Evolutionary conservation across 1,140 invertebrate genomes (phyloP).

Genomic region (Popillia japonica): DNA sequence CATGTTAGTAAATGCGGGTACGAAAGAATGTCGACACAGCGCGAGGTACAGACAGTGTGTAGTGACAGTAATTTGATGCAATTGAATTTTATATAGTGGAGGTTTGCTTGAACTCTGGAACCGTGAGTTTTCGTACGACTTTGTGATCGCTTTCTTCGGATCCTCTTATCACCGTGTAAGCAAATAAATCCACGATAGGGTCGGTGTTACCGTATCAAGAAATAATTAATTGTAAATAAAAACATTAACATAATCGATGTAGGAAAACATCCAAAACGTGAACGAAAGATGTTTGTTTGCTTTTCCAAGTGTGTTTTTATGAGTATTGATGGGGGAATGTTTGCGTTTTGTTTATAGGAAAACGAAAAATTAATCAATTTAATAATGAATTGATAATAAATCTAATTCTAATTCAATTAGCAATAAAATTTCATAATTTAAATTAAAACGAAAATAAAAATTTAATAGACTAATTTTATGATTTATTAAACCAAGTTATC

Average conservation of each 20-base stretch:
- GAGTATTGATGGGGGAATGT: background rate
- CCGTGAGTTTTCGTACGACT: background rate
- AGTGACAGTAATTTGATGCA: background rate
- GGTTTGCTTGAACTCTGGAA: background rate
- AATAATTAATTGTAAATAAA: constrained; percentile 6
- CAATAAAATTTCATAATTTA: too few relatives aligned
- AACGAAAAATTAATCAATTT: too few relatives aligned
- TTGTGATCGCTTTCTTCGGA: background rate
- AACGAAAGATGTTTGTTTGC: background rate
- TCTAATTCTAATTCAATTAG: too few relatives aligned
- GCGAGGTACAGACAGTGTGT: background rate
- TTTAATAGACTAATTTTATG: too few relatives aligned
- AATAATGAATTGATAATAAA: too few relatives aligned
- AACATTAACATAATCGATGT: background rate
- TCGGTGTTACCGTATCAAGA: background rate
- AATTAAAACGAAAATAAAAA: too few relatives aligned
- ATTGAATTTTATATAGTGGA: background rate
- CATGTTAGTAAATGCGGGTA: background rate
- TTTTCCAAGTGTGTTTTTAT: background rate
- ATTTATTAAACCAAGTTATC: background rate
- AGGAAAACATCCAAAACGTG: too few relatives aligned
- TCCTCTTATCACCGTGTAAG: background rate
- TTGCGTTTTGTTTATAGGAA: background rate
- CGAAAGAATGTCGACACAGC: background rate
- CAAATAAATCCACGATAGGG: background rate